phyloP scores from a whole-genome alignment of 2,113 vertebrate genomes.

The Phalacrocorax carbo region DNA sequence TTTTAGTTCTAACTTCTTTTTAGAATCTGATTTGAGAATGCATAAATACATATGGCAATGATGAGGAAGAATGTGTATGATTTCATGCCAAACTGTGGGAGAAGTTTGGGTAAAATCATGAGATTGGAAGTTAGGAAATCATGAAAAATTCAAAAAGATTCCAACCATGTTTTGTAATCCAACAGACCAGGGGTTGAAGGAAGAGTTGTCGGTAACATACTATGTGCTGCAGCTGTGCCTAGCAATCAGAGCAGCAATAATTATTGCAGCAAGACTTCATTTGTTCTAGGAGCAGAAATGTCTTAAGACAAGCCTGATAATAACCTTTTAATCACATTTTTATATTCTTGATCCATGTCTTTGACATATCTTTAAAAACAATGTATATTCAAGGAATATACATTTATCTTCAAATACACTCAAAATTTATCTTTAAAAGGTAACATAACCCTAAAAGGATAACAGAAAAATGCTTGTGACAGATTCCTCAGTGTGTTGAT shows the following conservation, averaged over 20 bases:
- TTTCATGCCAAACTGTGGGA: not conserved
- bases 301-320: not conserved
- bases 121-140: not conserved
- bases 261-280: not conserved
- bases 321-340: not conserved
- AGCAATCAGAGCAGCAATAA: not conserved
- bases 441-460: not conserved
- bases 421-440: not conserved
- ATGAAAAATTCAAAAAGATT: not conserved
- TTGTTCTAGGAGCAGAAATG: not conserved
- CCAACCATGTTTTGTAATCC: not conserved
- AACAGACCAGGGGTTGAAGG: not conserved
- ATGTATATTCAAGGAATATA: not conserved
- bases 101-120: not conserved
- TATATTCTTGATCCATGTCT: not conserved
- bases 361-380: not conserved
- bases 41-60: not conserved
- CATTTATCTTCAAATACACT: not conserved
- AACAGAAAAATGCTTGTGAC: not conserved
- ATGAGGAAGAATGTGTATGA: not conserved
- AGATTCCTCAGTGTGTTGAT: not conserved
- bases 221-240: not conserved
- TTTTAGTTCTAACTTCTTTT: not conserved
- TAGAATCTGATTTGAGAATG: not conserved
- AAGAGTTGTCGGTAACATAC: not conserved